Evolutionary conservation across 2,888 invertebrate species (phyloP).

Genomic region (Thelaira solivaga): DNA sequence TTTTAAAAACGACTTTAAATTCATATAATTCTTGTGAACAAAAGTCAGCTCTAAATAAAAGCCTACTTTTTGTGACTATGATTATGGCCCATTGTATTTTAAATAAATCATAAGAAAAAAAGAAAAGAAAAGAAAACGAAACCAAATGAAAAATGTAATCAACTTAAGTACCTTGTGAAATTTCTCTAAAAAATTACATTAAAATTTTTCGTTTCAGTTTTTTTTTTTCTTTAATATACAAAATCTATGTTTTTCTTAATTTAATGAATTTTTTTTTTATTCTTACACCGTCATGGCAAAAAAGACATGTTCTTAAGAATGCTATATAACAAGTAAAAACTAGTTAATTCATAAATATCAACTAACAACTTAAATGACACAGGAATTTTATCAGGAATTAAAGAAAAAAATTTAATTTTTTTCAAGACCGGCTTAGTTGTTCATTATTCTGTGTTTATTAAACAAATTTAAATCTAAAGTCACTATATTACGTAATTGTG

Average conservation of each 20-base stretch:
- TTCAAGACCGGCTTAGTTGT: no score
- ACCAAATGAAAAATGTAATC: constrained; percentile 1
- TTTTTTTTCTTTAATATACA: background rate
- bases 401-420: no score
- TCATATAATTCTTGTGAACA: no score
- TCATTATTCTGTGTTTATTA: no score
- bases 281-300: background rate
- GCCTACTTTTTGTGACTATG: no score
- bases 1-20: no score
- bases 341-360: background rate
- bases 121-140: no score
- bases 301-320: background rate
- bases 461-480: no score
- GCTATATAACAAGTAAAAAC: constrained; percentile 5
- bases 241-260: background rate
- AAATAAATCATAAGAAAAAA: background rate
- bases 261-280: background rate
- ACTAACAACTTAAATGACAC: background rate
- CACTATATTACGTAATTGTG: no score
- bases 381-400: background rate
- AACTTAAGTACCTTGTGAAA: constrained; percentile 47
- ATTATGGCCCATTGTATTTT: background rate
- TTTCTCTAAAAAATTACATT: constrained; percentile 51
- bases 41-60: no score
- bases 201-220: background rate